phyloP scores from a whole-genome alignment of 1,140 invertebrate species.

The Hypsibius dujardini region DNA sequence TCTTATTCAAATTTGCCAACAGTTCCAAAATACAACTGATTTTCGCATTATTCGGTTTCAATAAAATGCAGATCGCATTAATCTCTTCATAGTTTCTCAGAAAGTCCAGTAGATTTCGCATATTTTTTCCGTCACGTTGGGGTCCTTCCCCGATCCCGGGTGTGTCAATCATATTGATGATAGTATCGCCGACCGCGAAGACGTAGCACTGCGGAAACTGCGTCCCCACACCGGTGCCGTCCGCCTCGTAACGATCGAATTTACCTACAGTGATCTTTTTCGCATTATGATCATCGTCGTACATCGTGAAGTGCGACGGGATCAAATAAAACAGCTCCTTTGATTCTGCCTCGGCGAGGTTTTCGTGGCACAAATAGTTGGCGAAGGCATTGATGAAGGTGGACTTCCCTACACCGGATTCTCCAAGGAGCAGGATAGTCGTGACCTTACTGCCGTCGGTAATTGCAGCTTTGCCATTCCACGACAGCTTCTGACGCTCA shows the following conservation, averaged over 20 bases:
- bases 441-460: slow-evolving; percentile 14
- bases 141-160: slow-evolving; percentile 29
- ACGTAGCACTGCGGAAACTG: slow-evolving; percentile 20
- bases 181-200: slow-evolving; percentile 19
- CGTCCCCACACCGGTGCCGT: slow-evolving; percentile 19
- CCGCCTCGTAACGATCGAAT: background rate
- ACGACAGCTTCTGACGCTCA: no score
- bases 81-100: slow-evolving; percentile 23
- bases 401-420: slow-evolving; percentile 26
- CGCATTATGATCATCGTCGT: background rate
- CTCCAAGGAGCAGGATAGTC: slow-evolving; percentile 24
- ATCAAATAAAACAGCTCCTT: background rate
- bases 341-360: slow-evolving; percentile 22
- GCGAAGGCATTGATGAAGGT: slow-evolving; percentile 24
- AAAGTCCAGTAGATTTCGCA: slow-evolving; percentile 24
- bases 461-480: no score
- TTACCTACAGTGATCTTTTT: background rate
- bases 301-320: background rate
- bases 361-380: slow-evolving; percentile 22
- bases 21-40: slow-evolving; percentile 24
- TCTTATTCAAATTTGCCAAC: slow-evolving; percentile 25
- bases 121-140: slow-evolving; percentile 26
- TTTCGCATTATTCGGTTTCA: slow-evolving; percentile 23
- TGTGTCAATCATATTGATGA: slow-evolving; percentile 27
- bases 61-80: slow-evolving; percentile 25